Evolutionary conservation across 2,888 invertebrate genomes (phyloP), one percentile per base, ranked within the genome.

Genomic region (Melinaea marsaeus): DNA sequence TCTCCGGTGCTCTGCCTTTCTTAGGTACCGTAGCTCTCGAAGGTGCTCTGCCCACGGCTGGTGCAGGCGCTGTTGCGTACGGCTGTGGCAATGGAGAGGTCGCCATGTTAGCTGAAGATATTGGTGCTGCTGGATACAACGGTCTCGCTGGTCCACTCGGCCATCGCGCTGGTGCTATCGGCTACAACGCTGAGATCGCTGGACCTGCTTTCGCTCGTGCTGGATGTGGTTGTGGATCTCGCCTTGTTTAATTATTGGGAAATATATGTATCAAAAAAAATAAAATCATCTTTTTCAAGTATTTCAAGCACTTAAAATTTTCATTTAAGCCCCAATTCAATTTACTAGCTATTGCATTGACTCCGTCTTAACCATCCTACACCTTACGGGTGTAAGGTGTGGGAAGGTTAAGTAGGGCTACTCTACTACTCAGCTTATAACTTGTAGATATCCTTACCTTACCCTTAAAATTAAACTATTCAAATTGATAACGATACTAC

Each of bases 1-100:
- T 73, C 32, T 33, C 59, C 13, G 77, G 76, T 37, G 63, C 72
- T 54, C 61, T 76, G 60, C 75, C 73, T 4, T 72, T 76, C 71
- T 55, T 73, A 35, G 72, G 74, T 13, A 68, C 75, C 35, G 75
- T 78, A 1, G 69, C 64, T 55, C 63, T 76, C 13, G 72, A 73
- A 13, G 73, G 75, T n/a, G 55, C 60, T 3, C 60, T 76, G 35
- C 72, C 74, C 45, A 70, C 77, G 7, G 67, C 62, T 57, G 78
- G 77, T 5, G 69, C 72, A 4, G 76, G 74, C 54, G 70, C 72
- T 4, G 71, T 73, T 1, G 58, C 69, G 35, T 76, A 74, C 60
- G 69, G 73, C 35, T 73, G 73, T 59, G 76, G 78, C 11, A 71
- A 70, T 47, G 70, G 70, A 42, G 65, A 64, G 45, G 69, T 71